Evolutionary conservation across 1,140 invertebrate species (phyloP).

Genomic region (Drosophila tristis): DNA sequence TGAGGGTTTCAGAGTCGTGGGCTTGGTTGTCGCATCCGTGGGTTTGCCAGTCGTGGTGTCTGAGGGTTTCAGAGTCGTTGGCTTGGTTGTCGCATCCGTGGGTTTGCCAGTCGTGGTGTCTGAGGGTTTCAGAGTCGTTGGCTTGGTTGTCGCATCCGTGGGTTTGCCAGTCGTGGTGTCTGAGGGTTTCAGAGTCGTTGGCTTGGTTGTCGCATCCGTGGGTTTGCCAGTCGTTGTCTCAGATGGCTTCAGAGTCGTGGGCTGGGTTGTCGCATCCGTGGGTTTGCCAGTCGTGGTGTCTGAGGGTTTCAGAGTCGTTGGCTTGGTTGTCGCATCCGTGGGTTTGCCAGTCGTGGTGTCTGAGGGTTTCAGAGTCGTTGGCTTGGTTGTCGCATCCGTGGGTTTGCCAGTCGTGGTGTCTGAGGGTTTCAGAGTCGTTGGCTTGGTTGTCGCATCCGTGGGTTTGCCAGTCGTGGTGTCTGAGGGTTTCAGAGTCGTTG

Average conservation of each 20-base stretch:
- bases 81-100: not conserved
- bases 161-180: slow-evolving; percentile 7
- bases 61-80: not conserved
- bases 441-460: not conserved
- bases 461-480: not conserved
- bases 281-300: not conserved
- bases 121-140: not conserved
- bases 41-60: not conserved
- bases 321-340: not conserved
- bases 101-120: not conserved
- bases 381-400: not conserved
- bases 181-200: not conserved
- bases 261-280: not conserved
- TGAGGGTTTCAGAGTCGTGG: too few relatives aligned
- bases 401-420: not conserved
- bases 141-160: slow-evolving; percentile 8
- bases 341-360: not conserved
- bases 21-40: not conserved
- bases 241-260: not conserved
- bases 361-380: not conserved
- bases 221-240: not conserved
- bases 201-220: slow-evolving; percentile 1
- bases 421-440: not conserved
- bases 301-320: not conserved
- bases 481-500: not conserved